A percentile compares a stretch with the other conserved stretches of the same genome.
Conservation (phyloP, 2,113 vertebrate species). For the human region GRCh38 chrX:38886501-38887000, state of each 20-base stretch:
- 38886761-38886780: slow-evolving; percentile 3
- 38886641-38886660: neutral
- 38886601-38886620: neutral
- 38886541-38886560: slow-evolving; percentile 29
- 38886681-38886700: neutral
- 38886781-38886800: slow-evolving; percentile 33
- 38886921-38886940: slow-evolving; percentile 25
- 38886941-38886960: neutral
- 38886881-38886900: neutral
- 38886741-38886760: neutral
- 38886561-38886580: slow-evolving; percentile 15
- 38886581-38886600: neutral
- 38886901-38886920: neutral
- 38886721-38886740: neutral
- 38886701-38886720: neutral
- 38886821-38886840: neutral
- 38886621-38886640: slow-evolving; percentile 17
- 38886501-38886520: neutral
- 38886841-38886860: neutral
- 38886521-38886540: slow-evolving; percentile 2
- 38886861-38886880: neutral
- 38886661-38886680: neutral
- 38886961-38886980: neutral
- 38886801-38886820: neutral
- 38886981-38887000: neutral